Conservation (phyloP, 2,888 invertebrate genomes). For the Gibbula magus region DNA sequence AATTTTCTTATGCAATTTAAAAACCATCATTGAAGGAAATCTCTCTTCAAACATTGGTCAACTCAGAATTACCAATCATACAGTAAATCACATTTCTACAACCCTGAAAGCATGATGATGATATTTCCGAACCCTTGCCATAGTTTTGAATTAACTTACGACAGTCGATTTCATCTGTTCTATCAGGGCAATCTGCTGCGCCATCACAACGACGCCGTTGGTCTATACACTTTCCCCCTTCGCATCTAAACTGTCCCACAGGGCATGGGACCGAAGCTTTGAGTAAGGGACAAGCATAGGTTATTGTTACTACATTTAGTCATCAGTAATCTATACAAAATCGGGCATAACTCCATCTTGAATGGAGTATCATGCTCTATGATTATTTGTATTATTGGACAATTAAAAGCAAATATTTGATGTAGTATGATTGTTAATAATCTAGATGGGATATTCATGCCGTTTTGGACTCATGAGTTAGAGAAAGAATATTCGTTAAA, state of each 20-base stretch:
- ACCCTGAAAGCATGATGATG: neutral
- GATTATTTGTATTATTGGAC: too few species aligned
- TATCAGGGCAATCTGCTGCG: constrained; percentile 79
- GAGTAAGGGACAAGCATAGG: constrained; percentile 29
- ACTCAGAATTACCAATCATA: neutral
- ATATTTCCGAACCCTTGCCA: neutral
- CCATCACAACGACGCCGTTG: constrained; percentile 72
- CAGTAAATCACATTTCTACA: neutral
- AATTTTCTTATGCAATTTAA: neutral
- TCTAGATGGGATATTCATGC: too few species aligned
- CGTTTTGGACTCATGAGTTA: too few species aligned
- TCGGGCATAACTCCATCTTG: neutral
- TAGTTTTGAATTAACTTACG: constrained; percentile 78
- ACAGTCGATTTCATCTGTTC: constrained; percentile 92
- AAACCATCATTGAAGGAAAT: too few species aligned
- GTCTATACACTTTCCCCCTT: constrained; percentile 76
- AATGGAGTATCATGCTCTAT: too few species aligned
- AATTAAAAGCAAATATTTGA: too few species aligned
- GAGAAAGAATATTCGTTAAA: too few species aligned
- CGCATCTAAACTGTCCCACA: constrained; percentile 81
- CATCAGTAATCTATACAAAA: constrained; percentile 13
- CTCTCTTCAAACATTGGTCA: too few species aligned
- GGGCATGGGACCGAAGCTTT: constrained; percentile 43
- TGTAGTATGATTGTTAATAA: too few species aligned
- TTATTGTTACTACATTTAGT: neutral